Base-by-base conservation (phyloP, 2,888 invertebrate species). In the Silvanus unidentatus region DNA sequence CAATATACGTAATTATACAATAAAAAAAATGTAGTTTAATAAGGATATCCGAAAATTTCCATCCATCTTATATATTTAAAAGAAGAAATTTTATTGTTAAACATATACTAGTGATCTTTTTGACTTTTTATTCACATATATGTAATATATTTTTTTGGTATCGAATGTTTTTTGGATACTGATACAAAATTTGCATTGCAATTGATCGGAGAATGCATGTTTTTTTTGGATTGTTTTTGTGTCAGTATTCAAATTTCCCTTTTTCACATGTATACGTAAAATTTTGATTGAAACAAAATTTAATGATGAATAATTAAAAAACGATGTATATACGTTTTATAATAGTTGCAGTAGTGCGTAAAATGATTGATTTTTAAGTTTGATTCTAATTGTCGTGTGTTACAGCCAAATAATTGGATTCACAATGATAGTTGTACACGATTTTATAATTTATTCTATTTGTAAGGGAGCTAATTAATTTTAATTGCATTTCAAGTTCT, bases 1-100 rank as follows among this genome's bases (percentile, higher is more conserved):
- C 62, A 57, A 69, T 69, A 69, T 69, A 69, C 69, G 69, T 69
- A 69, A 66, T 61, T 60, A 63, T 65, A 69, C 68, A 69, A 68
- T 68, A 69, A 67, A 56, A 62, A 62, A n/a, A n/a, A n/a, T n/a
- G 62, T 42, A 45, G 40, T 46, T 48, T 45, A n/a, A n/a, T n/a
- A 53, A 50, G 48, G 47, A 44, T 48, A 51, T 52, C 44, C 47
- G 45, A 52, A 63, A 53, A 57, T 67, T 64, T 68, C 68, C 68
- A 69, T 69, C 68, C 68, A 64, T 55, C 49, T 54, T 12, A 32
- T 32, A 32, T 32, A 32, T 32, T 32, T 32, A 32, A 12, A 32
- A 32, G n/a, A 5, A 12, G 10, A 32, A 52, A 45, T 44, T 30
- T 44, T 40, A 47, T 45, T 47, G 50, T 55, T 56, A 53, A 48